phyloP scores from a whole-genome alignment of 2,113 vertebrate genomes.

The Orthochromis indermauri region DNA sequence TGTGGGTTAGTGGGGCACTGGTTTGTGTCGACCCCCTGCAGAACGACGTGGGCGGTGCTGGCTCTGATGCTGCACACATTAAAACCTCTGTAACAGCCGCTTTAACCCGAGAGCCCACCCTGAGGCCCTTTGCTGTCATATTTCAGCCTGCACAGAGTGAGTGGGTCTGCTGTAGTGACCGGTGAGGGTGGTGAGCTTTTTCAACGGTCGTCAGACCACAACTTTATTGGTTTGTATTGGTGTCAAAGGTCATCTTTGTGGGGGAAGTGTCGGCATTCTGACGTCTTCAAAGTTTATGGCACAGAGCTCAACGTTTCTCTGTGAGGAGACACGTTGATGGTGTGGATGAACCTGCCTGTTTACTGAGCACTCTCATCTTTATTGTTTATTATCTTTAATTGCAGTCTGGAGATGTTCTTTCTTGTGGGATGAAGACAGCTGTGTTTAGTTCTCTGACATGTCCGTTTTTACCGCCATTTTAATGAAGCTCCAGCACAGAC shows the following conservation, averaged over 20 bases:
- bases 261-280: background rate
- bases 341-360: background rate
- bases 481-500: background rate
- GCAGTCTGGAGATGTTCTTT: background rate
- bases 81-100: rapidly evolving
- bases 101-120: background rate
- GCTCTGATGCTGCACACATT: background rate
- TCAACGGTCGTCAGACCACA: background rate
- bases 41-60: background rate
- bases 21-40: background rate
- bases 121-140: background rate
- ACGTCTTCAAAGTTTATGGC: background rate
- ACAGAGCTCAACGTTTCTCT: background rate
- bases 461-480: background rate
- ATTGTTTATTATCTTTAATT: background rate
- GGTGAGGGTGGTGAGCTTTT: background rate
- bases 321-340: background rate
- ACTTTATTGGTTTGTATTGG: background rate
- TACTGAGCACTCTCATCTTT: background rate
- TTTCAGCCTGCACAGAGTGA: background rate
- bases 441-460: background rate
- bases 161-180: background rate
- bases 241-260: background rate
- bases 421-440: background rate
- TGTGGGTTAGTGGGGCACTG: background rate